phyloP scores from a whole-genome alignment of 2,888 invertebrate species.

The Acholoe squamosa region DNA sequence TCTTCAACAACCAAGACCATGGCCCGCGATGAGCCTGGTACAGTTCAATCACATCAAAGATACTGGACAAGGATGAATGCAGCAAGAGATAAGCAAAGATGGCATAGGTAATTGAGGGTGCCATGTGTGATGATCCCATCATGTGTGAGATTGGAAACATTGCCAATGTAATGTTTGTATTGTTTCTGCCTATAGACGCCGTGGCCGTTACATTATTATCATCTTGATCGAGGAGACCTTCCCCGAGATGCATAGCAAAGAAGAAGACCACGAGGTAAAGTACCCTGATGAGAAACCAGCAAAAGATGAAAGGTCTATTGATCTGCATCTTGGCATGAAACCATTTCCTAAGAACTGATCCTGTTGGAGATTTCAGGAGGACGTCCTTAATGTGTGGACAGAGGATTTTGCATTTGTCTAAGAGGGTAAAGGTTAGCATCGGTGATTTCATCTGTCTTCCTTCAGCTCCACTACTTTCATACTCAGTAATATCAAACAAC shows the following conservation, averaged over 20 bases:
- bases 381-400: not conserved
- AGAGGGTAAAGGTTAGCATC: not conserved
- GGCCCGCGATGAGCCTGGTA: not conserved
- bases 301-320: conserved; percentile 32
- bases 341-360: conserved; percentile 58
- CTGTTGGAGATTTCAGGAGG: not conserved
- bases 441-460: conserved; percentile 54
- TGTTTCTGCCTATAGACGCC: no score
- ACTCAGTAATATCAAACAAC: conserved; percentile 64
- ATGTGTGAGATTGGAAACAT: not conserved
- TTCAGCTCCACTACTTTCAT: conserved; percentile 36
- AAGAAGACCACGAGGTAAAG: conserved; percentile 11
- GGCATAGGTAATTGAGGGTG: not conserved
- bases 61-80: not conserved
- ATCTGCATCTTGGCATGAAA: conserved; percentile 26
- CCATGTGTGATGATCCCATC: not conserved
- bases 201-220: not conserved
- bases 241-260: not conserved
- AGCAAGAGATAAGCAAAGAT: not conserved
- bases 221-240: not conserved
- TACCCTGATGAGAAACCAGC: conserved; percentile 59
- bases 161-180: not conserved
- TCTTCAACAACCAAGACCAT: not conserved
- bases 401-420: not conserved
- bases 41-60: not conserved